Evolutionary conservation across 2,113 vertebrate genomes (phyloP).

Genomic region (Zeus faber): DNA sequence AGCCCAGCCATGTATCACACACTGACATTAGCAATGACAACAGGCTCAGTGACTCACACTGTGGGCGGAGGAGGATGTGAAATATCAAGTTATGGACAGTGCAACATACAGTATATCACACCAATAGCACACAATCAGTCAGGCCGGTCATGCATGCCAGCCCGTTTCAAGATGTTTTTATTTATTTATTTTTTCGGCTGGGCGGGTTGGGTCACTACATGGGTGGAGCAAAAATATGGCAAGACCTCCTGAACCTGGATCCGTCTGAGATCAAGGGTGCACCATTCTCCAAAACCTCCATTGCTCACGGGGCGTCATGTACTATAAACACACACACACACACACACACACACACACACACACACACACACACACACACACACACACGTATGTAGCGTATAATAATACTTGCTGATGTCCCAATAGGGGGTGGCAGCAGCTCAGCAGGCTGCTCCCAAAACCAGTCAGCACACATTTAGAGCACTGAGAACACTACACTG

Average conservation of each 20-base stretch:
- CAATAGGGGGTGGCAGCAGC: constrained; percentile 9
- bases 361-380: constrained; percentile 18
- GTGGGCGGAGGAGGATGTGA: too few relatives aligned
- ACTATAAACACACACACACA: constrained; percentile 1
- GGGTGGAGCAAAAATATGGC: too few relatives aligned
- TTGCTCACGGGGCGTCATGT: not conserved
- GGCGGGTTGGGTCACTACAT: too few relatives aligned
- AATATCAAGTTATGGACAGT: not conserved
- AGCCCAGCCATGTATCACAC: not conserved
- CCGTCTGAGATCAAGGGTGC: too few relatives aligned
- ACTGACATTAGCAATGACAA: not conserved
- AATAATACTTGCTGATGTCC: too few relatives aligned
- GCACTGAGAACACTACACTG: constrained; percentile 17
- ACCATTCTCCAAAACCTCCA: too few relatives aligned
- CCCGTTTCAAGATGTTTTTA: too few relatives aligned
- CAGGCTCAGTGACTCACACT: not conserved
- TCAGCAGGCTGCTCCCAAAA: constrained; percentile 40
- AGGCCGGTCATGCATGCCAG: too few relatives aligned
- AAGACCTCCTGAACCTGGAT: too few relatives aligned
- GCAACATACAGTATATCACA: not conserved
- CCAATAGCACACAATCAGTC: too few relatives aligned
- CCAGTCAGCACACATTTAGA: constrained; percentile 48
- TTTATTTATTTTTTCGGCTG: too few relatives aligned
- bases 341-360: constrained; percentile 15
- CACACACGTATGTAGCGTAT: constrained; percentile 9